Conservation (phyloP, 1,140 invertebrate species). For the Delia radicum region DNA sequence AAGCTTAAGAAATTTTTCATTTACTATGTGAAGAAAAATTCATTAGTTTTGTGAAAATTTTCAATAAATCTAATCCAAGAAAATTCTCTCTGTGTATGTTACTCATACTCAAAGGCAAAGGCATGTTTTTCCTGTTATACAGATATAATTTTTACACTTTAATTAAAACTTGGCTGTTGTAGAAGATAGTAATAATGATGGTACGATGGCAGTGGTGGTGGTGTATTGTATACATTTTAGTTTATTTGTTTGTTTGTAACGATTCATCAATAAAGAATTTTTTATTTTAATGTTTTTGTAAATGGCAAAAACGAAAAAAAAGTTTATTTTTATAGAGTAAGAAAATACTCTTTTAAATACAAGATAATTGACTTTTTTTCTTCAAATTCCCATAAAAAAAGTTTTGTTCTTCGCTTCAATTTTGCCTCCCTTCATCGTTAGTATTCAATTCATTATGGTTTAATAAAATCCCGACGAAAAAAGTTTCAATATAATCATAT, state of each 20-base stretch:
- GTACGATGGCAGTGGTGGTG: not conserved
- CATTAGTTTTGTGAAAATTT: too few species aligned
- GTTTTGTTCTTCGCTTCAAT: not conserved
- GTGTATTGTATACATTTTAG: not conserved
- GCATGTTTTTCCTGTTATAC: too few species aligned
- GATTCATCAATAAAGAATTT: constrained; percentile 19
- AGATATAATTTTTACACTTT: not conserved
- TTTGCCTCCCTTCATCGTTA: not conserved
- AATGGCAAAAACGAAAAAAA: too few species aligned
- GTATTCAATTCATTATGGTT: not conserved
- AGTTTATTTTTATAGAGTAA: not conserved
- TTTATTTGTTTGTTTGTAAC: constrained; percentile 2
- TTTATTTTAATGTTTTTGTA: not conserved
- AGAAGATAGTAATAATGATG: not conserved
- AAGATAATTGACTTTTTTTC: constrained; percentile 1
- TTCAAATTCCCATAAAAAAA: too few species aligned
- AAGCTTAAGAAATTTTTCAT: too few species aligned
- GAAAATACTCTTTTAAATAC: not conserved
- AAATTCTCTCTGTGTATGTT: too few species aligned
- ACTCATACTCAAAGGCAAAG: too few species aligned
- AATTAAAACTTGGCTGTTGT: not conserved
- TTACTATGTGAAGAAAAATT: too few species aligned
- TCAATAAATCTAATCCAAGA: too few species aligned
- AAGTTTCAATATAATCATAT: too few species aligned
- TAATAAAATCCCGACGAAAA: not conserved